Conservation (phyloP, 2,113 vertebrate species). For the Nettapus auritus region DNA sequence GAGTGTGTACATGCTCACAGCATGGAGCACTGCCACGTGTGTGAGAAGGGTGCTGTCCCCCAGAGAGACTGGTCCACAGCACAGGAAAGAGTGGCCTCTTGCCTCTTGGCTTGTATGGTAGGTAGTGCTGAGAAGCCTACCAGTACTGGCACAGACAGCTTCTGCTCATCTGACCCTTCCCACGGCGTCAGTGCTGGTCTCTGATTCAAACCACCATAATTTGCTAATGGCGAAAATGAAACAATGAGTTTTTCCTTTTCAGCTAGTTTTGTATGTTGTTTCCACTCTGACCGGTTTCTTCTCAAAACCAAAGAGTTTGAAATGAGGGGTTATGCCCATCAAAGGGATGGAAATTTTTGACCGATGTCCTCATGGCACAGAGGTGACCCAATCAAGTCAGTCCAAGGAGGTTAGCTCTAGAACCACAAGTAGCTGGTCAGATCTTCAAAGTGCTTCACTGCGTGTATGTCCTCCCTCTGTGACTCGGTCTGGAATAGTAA, state of each 20-base stretch:
- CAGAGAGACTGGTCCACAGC: not conserved
- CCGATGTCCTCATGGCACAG: not conserved
- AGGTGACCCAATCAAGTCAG: not conserved
- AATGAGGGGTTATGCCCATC: not conserved
- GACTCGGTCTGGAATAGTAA: not conserved
- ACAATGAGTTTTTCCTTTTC: not conserved
- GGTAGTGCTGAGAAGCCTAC: not conserved
- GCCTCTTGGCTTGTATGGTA: not conserved
- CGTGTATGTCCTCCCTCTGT: not conserved
- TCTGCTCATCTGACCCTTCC: not conserved
- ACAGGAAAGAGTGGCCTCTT: not conserved
- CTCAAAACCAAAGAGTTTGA: not conserved
- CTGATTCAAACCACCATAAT: not conserved
- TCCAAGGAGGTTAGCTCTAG: not conserved
- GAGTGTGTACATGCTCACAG: not conserved
- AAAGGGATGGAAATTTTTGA: not conserved
- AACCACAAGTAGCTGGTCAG: not conserved
- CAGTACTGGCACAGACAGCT: accelerated
- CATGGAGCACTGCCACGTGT: not conserved
- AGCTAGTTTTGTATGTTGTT: not conserved
- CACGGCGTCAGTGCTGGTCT: not conserved
- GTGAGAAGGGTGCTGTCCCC: not conserved
- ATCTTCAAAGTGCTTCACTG: not conserved
- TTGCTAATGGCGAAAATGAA: not conserved
- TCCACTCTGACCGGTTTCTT: not conserved